A percentile compares a stretch with the other conserved stretches of the same genome.
Evolutionary conservation across 2,113 vertebrate genomes (phyloP).

Genomic region (Xerus inauris): DNA sequence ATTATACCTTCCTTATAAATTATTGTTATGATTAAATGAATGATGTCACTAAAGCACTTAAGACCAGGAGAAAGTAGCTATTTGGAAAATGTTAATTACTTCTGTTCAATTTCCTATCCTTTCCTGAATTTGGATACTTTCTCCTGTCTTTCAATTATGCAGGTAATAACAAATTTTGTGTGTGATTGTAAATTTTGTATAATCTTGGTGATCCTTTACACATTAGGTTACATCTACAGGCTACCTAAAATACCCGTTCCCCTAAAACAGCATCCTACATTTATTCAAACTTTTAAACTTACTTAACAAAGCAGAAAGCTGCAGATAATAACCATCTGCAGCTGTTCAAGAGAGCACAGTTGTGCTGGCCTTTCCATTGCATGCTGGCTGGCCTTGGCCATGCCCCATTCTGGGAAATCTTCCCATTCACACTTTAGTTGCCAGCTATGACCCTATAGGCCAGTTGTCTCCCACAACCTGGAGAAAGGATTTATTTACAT

Average conservation of each 20-base stretch:
- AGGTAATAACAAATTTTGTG: neutral
- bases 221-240: neutral
- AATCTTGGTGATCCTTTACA: neutral
- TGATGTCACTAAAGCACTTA: neutral
- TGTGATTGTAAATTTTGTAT: neutral
- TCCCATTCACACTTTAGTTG: conserved; percentile 89
- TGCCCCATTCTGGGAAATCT: conserved; percentile 84
- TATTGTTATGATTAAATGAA: conserved; percentile 9
- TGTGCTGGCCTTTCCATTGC: conserved; percentile 85
- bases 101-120: neutral
- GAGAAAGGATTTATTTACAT: conserved; percentile 49
- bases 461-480: conserved; percentile 84
- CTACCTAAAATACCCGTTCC: neutral
- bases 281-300: conserved; percentile 54
- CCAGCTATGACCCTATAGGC: conserved; percentile 52
- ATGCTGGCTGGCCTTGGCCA: conserved; percentile 96
- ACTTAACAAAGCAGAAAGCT: conserved; percentile 91
- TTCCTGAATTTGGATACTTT: neutral
- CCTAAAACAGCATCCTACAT: neutral
- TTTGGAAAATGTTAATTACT: neutral
- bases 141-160: neutral
- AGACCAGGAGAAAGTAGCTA: neutral
- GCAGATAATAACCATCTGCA: conserved; percentile 92
- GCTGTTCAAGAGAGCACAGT: conserved; percentile 92
- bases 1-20: neutral